Conservation (phyloP, 2,113 vertebrate genomes). For the Turnix velox region DNA sequence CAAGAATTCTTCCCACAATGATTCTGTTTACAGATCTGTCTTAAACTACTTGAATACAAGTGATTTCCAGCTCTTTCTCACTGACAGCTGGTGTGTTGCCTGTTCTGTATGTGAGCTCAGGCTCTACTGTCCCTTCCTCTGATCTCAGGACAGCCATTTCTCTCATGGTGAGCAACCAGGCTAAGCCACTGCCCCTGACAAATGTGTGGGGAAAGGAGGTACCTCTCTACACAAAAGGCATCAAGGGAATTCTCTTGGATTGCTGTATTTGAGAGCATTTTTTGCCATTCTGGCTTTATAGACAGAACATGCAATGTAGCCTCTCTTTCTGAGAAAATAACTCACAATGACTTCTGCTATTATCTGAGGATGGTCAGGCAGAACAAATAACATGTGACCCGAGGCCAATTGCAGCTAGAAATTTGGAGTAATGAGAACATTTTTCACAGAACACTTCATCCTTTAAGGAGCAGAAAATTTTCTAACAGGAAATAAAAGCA, state of each 20-base stretch:
- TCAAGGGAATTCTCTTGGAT: not conserved
- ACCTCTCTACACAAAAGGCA: not conserved
- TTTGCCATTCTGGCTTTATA: not conserved
- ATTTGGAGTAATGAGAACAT: constrained; percentile 11
- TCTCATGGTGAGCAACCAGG: not conserved
- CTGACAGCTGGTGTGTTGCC: not conserved
- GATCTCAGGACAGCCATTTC: not conserved
- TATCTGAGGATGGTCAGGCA: not conserved
- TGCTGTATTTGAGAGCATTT: not conserved
- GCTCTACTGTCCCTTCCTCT: not conserved
- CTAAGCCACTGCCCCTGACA: not conserved
- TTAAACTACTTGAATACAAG: not conserved
- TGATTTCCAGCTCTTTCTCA: not conserved
- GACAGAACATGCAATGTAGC: not conserved
- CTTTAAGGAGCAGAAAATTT: not conserved
- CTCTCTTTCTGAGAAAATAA: not conserved
- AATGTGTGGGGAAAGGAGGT: not conserved
- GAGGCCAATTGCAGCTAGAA: not conserved
- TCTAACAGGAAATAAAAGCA: not conserved
- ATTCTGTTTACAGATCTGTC: not conserved
- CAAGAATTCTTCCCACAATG: not conserved
- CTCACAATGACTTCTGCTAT: not conserved
- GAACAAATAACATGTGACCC: not conserved
- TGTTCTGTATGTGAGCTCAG: not conserved
- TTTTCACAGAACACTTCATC: constrained; percentile 3